Evolutionary conservation across 2,113 vertebrate genomes (phyloP).

Genomic region (Bos javanicus): DNA sequence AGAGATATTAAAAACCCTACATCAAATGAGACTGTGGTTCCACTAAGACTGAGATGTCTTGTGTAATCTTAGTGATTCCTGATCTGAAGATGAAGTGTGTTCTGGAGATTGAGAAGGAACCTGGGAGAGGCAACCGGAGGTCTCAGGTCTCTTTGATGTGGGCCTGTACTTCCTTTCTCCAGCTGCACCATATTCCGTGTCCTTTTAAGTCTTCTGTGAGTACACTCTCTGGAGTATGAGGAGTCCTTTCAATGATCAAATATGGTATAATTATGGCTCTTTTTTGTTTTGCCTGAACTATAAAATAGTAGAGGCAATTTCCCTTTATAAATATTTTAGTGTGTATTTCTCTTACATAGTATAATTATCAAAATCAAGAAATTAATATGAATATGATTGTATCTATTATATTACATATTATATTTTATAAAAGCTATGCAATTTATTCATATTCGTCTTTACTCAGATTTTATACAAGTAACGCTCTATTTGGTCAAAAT

Average conservation of each 20-base stretch:
- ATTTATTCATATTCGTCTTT: not conserved
- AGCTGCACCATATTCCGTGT: not conserved
- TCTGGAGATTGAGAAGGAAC: not conserved
- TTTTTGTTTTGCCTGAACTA: not conserved
- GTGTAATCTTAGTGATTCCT: not conserved
- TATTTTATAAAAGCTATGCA: not conserved
- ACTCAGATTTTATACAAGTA: not conserved
- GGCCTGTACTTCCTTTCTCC: not conserved
- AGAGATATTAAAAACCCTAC: not conserved
- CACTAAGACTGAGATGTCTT: not conserved
- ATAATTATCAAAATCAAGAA: not conserved
- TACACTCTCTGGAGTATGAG: not conserved
- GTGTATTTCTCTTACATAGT: not conserved
- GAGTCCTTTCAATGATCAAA: not conserved
- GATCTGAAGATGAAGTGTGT: not conserved
- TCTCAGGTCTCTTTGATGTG: not conserved
- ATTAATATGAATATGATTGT: not conserved
- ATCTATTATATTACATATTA: not conserved
- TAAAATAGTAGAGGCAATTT: not conserved
- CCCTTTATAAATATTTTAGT: not conserved
- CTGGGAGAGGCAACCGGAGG: not conserved
- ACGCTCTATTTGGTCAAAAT: not conserved
- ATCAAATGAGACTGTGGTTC: not conserved
- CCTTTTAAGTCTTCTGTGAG: not conserved
- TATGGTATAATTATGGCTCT: not conserved